Evolutionary conservation across 2,797 vertebrate species (phyloP).

Genomic region (Sus cebifrons): DNA sequence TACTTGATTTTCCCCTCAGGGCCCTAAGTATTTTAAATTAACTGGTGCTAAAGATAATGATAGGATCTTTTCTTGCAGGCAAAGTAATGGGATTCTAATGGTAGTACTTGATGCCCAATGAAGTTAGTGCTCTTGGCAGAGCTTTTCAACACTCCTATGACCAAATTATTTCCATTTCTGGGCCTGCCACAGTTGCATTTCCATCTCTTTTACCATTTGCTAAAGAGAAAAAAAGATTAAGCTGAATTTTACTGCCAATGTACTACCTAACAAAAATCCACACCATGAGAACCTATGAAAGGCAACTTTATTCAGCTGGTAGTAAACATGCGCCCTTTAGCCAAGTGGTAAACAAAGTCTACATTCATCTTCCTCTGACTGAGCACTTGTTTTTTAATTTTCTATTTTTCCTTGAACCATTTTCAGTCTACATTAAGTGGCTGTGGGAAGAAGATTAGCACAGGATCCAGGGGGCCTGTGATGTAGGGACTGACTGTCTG

Average conservation of each 20-base stretch:
- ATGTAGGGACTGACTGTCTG: background rate
- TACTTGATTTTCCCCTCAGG: background rate
- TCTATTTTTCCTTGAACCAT: constrained; percentile 73
- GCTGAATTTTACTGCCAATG: background rate
- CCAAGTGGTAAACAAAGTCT: constrained; percentile 64
- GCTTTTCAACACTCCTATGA: background rate
- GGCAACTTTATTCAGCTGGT: constrained; percentile 45
- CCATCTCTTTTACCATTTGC: background rate
- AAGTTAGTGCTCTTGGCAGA: background rate
- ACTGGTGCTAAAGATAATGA: background rate
- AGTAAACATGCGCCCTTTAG: constrained; percentile 50
- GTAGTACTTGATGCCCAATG: background rate
- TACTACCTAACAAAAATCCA: constrained; percentile 43
- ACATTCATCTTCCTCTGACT: constrained; percentile 14
- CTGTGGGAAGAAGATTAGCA: constrained; percentile 56
- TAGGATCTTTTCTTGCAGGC: background rate
- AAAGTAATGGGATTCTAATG: background rate
- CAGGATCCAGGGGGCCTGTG: background rate
- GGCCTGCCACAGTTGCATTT: background rate
- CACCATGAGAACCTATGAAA: constrained; percentile 50
- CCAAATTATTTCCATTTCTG: background rate
- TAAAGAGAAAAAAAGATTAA: constrained; percentile 21
- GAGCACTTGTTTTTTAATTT: constrained; percentile 62
- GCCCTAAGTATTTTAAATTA: background rate
- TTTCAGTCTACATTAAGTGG: constrained; percentile 66